Evolutionary conservation across 1,140 invertebrate genomes (phyloP), one percentile per base, ranked within the genome.

Genomic region (Neodiprion pinetum): DNA sequence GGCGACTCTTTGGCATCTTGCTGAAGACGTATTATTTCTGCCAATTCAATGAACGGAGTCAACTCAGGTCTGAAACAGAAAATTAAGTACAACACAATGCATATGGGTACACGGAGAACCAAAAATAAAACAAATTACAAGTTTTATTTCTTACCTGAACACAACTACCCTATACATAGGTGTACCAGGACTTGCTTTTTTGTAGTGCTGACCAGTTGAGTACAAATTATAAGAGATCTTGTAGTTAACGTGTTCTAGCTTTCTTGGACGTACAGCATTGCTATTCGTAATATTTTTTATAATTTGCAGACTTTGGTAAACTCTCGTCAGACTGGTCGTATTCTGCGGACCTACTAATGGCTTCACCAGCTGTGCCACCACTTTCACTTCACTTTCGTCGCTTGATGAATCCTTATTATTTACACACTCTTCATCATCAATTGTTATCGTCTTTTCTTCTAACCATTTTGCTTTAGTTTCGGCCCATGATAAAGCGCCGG

Each of bases 201-300:
- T 86, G 66, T 81, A 89, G 67, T 80, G 80, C 40, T 83, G 82
- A 49, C 70, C 82, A 73, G 76, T 82, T 0, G 79, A 79, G 72
- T 85, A 88, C 72, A 88, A 81, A n/a, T 88, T 88, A 28, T 88
- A 89, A 0, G 85, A 88, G 72, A 88, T 82, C 17, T 79, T 83
- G 50, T 84, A 84, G 75, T 84, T 81, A 9, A 78, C 78, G 48
- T 78, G 84, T 47, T 85, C 87, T 40, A 80, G 82, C 53, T 17
- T 12, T 4, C 53, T 61, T 61, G 53, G 53, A 9, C n/a, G 11
- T 70, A 86, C 83, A 1, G 85, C 80, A 8, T 74, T 84, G 23
- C 78, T 84, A 17, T 88, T 84, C 0, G 81, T 76, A 2, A 82
- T 81, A 10, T 85, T 75, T 74, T 88, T 89, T 17, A 89, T 88